Conservation (phyloP, 1,140 invertebrate species). For the Aradophagus sp. region DNA sequence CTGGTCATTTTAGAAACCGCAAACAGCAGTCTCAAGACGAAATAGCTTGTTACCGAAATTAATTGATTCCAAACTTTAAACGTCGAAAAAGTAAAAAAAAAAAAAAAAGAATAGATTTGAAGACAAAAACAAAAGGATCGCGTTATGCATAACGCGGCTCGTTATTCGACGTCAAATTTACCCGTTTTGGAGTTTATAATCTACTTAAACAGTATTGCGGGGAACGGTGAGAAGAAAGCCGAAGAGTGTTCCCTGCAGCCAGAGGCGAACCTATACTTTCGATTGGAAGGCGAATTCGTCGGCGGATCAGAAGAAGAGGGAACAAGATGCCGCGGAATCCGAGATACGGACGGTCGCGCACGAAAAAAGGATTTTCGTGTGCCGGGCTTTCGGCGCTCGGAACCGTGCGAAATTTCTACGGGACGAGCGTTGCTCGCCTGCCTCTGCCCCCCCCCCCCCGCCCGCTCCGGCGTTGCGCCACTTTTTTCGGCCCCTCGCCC, state of each 20-base stretch:
- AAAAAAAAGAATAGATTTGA: too few species aligned
- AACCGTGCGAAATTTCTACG: slow-evolving; percentile 60
- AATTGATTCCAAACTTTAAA: slow-evolving; percentile 16
- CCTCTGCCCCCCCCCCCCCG: too few species aligned
- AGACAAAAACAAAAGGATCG: not conserved
- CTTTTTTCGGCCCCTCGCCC: too few species aligned
- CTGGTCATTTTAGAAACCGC: slow-evolving; percentile 8
- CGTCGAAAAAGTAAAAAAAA: too few species aligned
- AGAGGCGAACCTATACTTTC: slow-evolving; percentile 41
- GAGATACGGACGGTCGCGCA: slow-evolving; percentile 31
- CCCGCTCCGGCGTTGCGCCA: too few species aligned
- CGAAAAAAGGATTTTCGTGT: slow-evolving; percentile 53
- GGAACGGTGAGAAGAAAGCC: slow-evolving; percentile 5
- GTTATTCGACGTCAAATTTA: slow-evolving; percentile 28
- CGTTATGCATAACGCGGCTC: slow-evolving; percentile 14
- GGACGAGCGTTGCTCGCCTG: slow-evolving; percentile 46
- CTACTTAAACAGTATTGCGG: slow-evolving; percentile 25
- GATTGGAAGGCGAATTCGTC: slow-evolving; percentile 40
- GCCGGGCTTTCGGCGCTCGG: slow-evolving; percentile 30
- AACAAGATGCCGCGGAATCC: slow-evolving; percentile 48
- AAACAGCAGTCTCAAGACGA: not conserved
- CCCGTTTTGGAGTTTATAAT: slow-evolving; percentile 20
- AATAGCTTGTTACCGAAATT: slow-evolving; percentile 11
- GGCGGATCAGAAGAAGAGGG: slow-evolving; percentile 41
- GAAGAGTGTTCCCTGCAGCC: slow-evolving; percentile 14